Evolutionary conservation across 2,888 invertebrate species (phyloP).

Genomic region (Anaspis maculata): DNA sequence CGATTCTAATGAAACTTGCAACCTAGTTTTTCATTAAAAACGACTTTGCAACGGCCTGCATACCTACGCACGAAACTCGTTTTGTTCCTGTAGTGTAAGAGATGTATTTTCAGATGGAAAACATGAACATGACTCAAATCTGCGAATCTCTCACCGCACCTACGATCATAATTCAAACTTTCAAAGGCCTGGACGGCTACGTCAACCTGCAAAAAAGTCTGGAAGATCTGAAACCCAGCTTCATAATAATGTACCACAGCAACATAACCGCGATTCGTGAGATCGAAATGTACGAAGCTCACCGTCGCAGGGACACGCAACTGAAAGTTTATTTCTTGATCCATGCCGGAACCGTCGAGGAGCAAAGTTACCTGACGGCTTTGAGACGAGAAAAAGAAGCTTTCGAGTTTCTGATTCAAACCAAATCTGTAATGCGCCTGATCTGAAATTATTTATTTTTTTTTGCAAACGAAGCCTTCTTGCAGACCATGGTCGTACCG

Average conservation of each 20-base stretch:
- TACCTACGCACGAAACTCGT: too few relatives aligned
- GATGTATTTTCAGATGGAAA: constrained; percentile 56
- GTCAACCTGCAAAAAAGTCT: constrained; percentile 66
- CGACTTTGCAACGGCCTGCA: too few relatives aligned
- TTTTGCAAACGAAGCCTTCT: too few relatives aligned
- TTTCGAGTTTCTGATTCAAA: constrained; percentile 84
- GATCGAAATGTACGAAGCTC: constrained; percentile 74
- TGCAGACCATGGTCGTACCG: constrained; percentile 76
- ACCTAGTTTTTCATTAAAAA: too few relatives aligned
- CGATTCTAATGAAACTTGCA: too few relatives aligned
- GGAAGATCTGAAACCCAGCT: constrained; percentile 62
- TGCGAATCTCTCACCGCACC: constrained; percentile 51
- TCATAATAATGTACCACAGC: constrained; percentile 82
- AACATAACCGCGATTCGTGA: constrained; percentile 83
- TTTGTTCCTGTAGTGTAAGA: too few relatives aligned
- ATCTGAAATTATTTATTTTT: constrained; percentile 4
- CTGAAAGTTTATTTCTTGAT: constrained; percentile 82
- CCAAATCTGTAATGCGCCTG: constrained; percentile 72
- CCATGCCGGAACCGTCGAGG: constrained; percentile 90
- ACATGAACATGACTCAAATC: constrained; percentile 57
- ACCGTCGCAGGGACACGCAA: constrained; percentile 45
- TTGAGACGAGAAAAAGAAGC: constrained; percentile 88
- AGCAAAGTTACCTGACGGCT: constrained; percentile 89
- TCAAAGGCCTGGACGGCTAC: constrained; percentile 58
- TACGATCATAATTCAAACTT: constrained; percentile 66